These are phyloP conservation scores for Microchrysa polita DNA, from an alignment of 2,888 invertebrate genomes.

Conservation along the genomic window DNA sequence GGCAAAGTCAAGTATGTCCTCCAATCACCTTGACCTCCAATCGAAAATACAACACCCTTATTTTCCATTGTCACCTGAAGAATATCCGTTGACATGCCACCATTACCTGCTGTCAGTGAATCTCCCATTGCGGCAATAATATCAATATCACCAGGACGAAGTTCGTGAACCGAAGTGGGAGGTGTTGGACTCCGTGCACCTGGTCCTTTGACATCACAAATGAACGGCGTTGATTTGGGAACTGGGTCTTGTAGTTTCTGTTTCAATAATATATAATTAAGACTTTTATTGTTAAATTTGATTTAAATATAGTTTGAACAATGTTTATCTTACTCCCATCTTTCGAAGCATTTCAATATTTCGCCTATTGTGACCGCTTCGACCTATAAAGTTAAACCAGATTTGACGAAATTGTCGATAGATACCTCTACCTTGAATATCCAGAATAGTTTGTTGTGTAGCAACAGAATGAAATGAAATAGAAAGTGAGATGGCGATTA, in stretches of 20 bases:
- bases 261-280: neutral
- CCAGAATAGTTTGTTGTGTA: conserved; percentile 58
- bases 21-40: conserved; percentile 69
- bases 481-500: neutral
- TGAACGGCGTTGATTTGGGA: conserved; percentile 55
- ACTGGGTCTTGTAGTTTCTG: conserved; percentile 61
- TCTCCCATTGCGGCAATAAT: conserved; percentile 71
- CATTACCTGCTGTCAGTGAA: conserved; percentile 70
- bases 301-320: no score
- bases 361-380: conserved; percentile 57
- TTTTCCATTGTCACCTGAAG: conserved; percentile 64
- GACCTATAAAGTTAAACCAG: conserved; percentile 57
- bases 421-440: conserved; percentile 52
- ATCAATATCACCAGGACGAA: conserved; percentile 72
- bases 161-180: conserved; percentile 68
- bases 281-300: neutral
- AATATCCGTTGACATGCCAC: conserved; percentile 64
- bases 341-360: conserved; percentile 55
- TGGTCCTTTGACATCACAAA: conserved; percentile 61
- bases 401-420: conserved; percentile 56
- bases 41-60: conserved; percentile 66
- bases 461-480: neutral
- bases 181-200: conserved; percentile 60
- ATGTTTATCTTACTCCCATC: conserved; percentile 59
- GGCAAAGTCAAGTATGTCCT: conserved; percentile 68